phyloP scores from a whole-genome alignment of 2,797 vertebrate species.

The Trichosurus vulpecula region DNA sequence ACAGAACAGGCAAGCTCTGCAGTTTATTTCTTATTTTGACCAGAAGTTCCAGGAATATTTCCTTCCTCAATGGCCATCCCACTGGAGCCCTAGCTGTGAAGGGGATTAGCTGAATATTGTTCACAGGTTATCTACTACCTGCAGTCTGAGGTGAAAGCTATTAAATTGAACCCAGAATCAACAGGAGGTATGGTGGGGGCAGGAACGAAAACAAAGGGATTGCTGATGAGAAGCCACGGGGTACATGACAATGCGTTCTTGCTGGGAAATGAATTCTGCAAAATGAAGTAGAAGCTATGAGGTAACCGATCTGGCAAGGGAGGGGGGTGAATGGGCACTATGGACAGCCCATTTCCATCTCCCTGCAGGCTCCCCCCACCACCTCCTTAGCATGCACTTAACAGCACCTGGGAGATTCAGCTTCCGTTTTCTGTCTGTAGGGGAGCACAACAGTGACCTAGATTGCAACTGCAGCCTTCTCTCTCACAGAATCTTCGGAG shows the following conservation, averaged over 20 bases:
- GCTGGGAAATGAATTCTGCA: neutral
- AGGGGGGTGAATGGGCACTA: conserved; percentile 1
- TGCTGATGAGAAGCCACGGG: neutral
- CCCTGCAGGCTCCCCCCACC: conserved; percentile 13
- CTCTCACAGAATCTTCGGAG: neutral
- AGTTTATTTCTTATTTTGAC: neutral
- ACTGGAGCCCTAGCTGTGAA: neutral
- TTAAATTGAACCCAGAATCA: neutral
- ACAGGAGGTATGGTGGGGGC: neutral
- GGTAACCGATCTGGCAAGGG: neutral
- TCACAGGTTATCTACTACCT: neutral
- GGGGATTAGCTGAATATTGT: neutral
- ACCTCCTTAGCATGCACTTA: conserved; percentile 41
- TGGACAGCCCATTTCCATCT: conserved; percentile 21
- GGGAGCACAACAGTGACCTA: conserved; percentile 48
- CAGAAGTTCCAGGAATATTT: conserved; percentile 18
- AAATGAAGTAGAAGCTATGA: neutral
- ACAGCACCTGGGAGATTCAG: conserved; percentile 51
- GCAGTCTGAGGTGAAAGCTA: neutral
- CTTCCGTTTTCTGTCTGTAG: conserved; percentile 65
- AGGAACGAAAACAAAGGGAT: neutral
- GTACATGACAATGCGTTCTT: neutral
- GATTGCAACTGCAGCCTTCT: neutral
- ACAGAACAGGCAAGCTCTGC: neutral
- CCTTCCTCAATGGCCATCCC: neutral